Evolutionary conservation across 2,888 invertebrate genomes (phyloP), one percentile per base, ranked within the genome.

Genomic region (Ochropacha duplaris): DNA sequence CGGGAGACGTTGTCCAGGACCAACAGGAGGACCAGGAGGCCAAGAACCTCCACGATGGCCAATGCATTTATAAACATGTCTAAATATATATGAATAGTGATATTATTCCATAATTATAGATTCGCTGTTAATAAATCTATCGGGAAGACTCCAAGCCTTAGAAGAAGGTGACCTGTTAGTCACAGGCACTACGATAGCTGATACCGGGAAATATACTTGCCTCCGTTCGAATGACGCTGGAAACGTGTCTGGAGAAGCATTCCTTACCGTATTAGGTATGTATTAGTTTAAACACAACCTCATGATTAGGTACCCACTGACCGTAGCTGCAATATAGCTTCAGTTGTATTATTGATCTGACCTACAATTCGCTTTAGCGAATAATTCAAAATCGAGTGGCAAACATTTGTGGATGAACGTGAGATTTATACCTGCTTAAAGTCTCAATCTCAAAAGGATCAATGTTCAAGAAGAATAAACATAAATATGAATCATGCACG

Each of bases 161-260:
- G 97, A 98, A 64, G 96, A 95, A 71, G 98, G 98, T 39, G 97
- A 97, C 91, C 94, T 99, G 71, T 93, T 98, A 71, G 96, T 99
- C 66, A 96, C 98, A 6, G 96, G 97, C 60, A 96, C 98, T 2
- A 95, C 96, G 62, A 94, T 96, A 65, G 93, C 94, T 26, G 98
- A 99, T 87, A 96, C 96, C 61, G 99, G 98, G 26, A 95, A 96
- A 81, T 99, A 99, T 87, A 96, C 96, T 11, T 99, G 99, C 85
- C 93, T 96, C 52, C 95, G 98, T 62, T 94, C 96, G 55, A 99
- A 99, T 84, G 97, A 97, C 87, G 98, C 98, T 56, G 99, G 99
- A 49, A 95, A 95, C 66, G 96, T 97, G 31, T 94, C 95, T 68
- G 98, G 96, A 58, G 95, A 96, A 70, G 98, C 97, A 49, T 95